phyloP scores from a whole-genome alignment of 2,113 vertebrate genomes.

The Nymphicus hollandicus region DNA sequence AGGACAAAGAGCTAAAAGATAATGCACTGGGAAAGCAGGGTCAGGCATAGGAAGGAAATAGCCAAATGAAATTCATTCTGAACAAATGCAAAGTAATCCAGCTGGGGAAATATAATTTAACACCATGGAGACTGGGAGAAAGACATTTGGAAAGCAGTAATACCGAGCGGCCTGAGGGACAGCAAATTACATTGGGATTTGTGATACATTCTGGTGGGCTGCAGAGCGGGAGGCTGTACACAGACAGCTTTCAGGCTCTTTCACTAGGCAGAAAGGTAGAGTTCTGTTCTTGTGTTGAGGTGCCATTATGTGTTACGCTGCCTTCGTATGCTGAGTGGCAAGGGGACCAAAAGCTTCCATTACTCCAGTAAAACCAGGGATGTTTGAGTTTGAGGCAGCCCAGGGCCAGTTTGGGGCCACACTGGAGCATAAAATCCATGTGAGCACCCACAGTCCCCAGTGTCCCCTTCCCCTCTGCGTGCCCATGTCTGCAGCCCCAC shows the following conservation, averaged over 20 bases:
- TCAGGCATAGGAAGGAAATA: constrained; percentile 64
- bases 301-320: not conserved
- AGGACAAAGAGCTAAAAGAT: constrained; percentile 65
- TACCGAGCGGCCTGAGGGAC: constrained; percentile 20
- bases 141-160: constrained; percentile 58
- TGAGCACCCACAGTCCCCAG: rapidly evolving
- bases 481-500: rapidly evolving
- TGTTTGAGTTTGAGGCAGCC: not conserved
- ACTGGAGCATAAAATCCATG: rapidly evolving
- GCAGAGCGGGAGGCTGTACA: not conserved
- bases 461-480: not conserved
- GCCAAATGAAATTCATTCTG: constrained; percentile 69
- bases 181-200: constrained; percentile 18
- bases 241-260: not conserved
- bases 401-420: not conserved
- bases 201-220: not conserved
- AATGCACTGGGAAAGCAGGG: constrained; percentile 59
- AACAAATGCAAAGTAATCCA: constrained; percentile 70
- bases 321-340: rapidly evolving
- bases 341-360: not conserved
- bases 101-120: constrained; percentile 69
- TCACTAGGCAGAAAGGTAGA: rapidly evolving
- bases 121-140: constrained; percentile 62
- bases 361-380: rapidly evolving
- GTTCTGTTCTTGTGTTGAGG: not conserved